phyloP scores from a whole-genome alignment of 2,113 vertebrate genomes.

The Cheilinus undulatus region DNA sequence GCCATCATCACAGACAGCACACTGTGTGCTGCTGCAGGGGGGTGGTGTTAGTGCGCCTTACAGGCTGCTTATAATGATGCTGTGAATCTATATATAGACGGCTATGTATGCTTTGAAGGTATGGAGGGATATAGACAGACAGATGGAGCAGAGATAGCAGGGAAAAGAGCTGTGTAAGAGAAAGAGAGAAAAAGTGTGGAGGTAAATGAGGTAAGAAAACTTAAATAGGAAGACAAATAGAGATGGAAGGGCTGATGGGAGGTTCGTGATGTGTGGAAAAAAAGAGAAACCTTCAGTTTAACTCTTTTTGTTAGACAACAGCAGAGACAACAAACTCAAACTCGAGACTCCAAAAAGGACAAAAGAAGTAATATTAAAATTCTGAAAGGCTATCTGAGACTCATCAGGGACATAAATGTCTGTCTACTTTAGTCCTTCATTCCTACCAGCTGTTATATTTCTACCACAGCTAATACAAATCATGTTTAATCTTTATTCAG shows the following conservation, averaged over 20 bases:
- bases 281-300: slow-evolving; percentile 24
- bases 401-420: no score
- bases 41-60: slow-evolving; percentile 8
- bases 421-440: no score
- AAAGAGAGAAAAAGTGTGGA: not conserved
- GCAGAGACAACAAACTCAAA: not conserved
- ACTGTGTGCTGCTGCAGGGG: not conserved
- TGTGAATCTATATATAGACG: slow-evolving; percentile 36
- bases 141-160: not conserved
- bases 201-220: slow-evolving; percentile 8
- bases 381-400: not conserved
- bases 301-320: not conserved
- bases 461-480: no score
- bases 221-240: slow-evolving; percentile 21
- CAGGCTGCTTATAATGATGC: slow-evolving; percentile 41
- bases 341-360: not conserved
- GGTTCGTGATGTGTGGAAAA: slow-evolving; percentile 30
- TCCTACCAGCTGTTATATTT: no score
- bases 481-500: no score
- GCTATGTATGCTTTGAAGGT: slow-evolving; percentile 30
- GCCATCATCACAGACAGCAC: slow-evolving; percentile 21
- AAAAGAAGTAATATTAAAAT: not conserved
- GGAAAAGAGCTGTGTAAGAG: not conserved
- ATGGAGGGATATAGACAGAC: not conserved
- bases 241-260: not conserved